Evolutionary conservation across 2,888 invertebrate genomes (phyloP).

Genomic region (Brachylomia viminalis): DNA sequence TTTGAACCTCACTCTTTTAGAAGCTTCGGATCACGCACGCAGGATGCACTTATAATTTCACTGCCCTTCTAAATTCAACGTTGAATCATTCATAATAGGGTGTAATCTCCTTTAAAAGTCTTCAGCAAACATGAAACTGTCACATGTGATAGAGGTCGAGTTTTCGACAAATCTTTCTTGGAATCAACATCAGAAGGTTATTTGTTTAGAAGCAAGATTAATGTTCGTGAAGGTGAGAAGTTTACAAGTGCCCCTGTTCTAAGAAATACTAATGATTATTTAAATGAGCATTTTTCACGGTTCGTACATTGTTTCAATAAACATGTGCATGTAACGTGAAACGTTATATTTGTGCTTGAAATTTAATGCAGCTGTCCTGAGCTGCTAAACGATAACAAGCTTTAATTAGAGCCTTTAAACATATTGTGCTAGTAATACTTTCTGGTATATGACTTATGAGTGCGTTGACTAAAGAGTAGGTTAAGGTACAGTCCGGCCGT

Average conservation of each 20-base stretch:
- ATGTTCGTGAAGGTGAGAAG: constrained; percentile 84
- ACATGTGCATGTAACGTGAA: constrained; percentile 56
- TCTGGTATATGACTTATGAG: constrained; percentile 18
- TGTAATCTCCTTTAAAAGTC: constrained; percentile 31
- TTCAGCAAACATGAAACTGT: constrained; percentile 68
- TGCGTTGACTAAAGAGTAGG: constrained; percentile 15
- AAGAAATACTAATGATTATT: constrained; percentile 69
- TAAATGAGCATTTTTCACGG: constrained; percentile 61
- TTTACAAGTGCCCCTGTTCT: constrained; percentile 70
- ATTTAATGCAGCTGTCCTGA: constrained; percentile 59
- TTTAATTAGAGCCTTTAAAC: constrained; percentile 52
- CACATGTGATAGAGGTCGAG: constrained; percentile 59
- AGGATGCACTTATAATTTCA: constrained; percentile 39
- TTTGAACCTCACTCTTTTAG: constrained; percentile 74
- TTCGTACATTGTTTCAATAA: constrained; percentile 54
- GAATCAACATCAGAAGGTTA: constrained; percentile 75
- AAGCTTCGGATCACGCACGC: constrained; percentile 76
- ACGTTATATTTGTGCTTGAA: constrained; percentile 36
- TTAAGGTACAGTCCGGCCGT: no score
- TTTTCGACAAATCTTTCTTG: constrained; percentile 75
- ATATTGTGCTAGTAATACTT: constrained; percentile 14
- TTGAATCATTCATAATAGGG: constrained; percentile 36
- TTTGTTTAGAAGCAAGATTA: constrained; percentile 83
- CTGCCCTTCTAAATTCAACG: constrained; percentile 40
- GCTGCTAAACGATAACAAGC: constrained; percentile 49